Conservation (phyloP, 1,140 invertebrate genomes). For the Brachionus rotundiformis region DNA sequence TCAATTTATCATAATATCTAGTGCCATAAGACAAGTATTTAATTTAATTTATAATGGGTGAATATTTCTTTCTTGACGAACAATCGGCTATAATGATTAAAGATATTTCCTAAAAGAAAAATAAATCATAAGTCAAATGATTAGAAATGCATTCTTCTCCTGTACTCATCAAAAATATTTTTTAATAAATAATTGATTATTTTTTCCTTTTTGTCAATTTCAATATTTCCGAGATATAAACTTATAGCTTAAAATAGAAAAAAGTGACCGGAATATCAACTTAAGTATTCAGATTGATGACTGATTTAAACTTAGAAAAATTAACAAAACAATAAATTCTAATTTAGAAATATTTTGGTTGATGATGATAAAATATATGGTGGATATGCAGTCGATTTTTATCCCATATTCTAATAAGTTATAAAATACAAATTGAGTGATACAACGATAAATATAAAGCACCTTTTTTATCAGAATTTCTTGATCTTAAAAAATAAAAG, state of each 20-base stretch:
- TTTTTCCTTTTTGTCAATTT: not conserved
- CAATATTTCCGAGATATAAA: constrained; percentile 2
- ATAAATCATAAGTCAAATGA: constrained; percentile 5
- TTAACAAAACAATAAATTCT: not conserved
- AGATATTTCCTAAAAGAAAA: constrained; percentile 1
- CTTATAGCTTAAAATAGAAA: not conserved
- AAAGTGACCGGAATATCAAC: constrained; percentile 6
- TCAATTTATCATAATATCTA: not conserved
- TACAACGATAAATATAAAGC: too few relatives aligned
- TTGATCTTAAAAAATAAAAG: too few relatives aligned
- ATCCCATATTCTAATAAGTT: not conserved
- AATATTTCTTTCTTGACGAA: not conserved
- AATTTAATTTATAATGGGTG: not conserved
- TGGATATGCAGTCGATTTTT: not conserved
- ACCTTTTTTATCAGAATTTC: too few relatives aligned
- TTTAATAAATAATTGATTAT: constrained; percentile 1
- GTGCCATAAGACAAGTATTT: not conserved
- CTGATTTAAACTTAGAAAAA: not conserved
- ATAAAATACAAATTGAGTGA: too few relatives aligned
- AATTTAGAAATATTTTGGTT: not conserved
- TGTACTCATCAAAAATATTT: not conserved
- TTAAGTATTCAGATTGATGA: not conserved
- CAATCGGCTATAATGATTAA: not conserved
- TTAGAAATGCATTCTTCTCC: not conserved
- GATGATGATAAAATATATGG: not conserved